Evolutionary conservation across 1,140 invertebrate genomes (phyloP), one percentile per base, ranked within the genome.

Genomic region (Neodiprion virginianus): DNA sequence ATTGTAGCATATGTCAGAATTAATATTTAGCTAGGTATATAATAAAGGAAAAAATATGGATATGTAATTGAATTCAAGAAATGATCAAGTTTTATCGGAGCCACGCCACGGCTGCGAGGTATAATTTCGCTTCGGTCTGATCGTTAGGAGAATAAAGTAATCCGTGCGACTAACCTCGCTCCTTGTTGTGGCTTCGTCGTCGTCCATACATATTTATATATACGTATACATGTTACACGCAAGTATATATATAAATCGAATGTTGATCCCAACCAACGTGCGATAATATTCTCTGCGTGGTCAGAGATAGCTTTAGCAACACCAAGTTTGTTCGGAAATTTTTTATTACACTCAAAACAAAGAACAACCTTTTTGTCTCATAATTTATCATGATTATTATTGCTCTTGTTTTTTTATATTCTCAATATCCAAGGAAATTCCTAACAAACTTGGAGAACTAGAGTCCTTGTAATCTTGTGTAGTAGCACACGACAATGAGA

Each of bases 11-110:
- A 75, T 79, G 80, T 80, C 75, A 79, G 78, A 79, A 81, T 80
- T 73, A 74, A 83, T 77, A 75, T 76, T 83, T 83, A 82, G 77
- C 77, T 82, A 83, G 79, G 76, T 77, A 80, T 78, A 79, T 78
- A 79, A 80, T 78, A 7, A 69, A 69, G 11, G 67, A 69, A 69
- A 12, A 69, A 14, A 69, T 17, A 69, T 69, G 11, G 28, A 61
- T 40, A 21, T 21, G 17, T 53, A 69, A 17, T 17, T 69, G 21
- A 17, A 69, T 21, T 69, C 5, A 69, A 17, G 11, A 61, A 61
- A 14, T 61, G 53, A 61, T 61, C 11, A 17, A 12, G 53, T 69
- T 7, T 69, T 23, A 21, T 11, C 67, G 67, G 40, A 21, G 67
- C 40, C 67, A 69, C 40, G 67, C 21, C 21, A 69, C 67, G 67